Conservation (phyloP, 2,888 invertebrate genomes). For the Drosophila borealis region DNA sequence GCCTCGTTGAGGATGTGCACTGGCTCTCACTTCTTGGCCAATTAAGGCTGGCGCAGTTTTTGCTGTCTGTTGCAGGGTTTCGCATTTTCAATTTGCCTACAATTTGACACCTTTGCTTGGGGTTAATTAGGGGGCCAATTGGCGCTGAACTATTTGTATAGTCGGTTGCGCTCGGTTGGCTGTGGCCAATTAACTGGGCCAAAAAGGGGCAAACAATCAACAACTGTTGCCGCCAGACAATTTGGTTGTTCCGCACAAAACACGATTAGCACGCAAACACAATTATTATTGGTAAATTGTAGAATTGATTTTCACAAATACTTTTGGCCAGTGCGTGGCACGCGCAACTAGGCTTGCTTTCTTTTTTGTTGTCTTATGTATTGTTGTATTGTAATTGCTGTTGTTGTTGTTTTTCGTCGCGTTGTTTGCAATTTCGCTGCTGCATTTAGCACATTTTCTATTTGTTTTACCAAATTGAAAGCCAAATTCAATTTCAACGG, state of each 20-base stretch:
- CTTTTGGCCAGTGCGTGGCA: conserved; percentile 41
- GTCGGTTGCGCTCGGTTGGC: conserved; percentile 21
- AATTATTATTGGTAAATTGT: conserved; percentile 47
- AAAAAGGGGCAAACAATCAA: conserved; percentile 50
- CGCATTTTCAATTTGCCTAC: conserved; percentile 54
- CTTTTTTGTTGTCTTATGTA: conserved; percentile 45
- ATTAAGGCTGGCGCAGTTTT: conserved; percentile 53
- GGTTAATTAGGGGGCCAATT: conserved; percentile 12
- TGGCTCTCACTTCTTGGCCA: conserved; percentile 61
- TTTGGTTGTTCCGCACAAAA: conserved; percentile 39
- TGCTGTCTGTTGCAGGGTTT: conserved; percentile 33
- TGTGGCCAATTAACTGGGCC: conserved; percentile 44
- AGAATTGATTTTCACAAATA: conserved; percentile 51
- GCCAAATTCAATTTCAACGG: conserved; percentile 6
- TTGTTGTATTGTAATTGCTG: background rate
- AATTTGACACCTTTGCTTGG: conserved; percentile 41
- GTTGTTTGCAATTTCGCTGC: conserved; percentile 67
- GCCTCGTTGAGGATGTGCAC: conserved; percentile 62
- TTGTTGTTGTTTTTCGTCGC: conserved; percentile 13
- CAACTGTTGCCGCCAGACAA: conserved; percentile 24
- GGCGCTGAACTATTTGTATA: conserved; percentile 29
- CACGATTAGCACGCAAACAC: conserved; percentile 74
- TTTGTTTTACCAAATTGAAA: conserved; percentile 43
- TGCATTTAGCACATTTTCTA: conserved; percentile 76
- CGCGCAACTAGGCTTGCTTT: conserved; percentile 55